Evolutionary conservation across 2,797 vertebrate species (phyloP).

Genomic region (Bradypodion pumilum): DNA sequence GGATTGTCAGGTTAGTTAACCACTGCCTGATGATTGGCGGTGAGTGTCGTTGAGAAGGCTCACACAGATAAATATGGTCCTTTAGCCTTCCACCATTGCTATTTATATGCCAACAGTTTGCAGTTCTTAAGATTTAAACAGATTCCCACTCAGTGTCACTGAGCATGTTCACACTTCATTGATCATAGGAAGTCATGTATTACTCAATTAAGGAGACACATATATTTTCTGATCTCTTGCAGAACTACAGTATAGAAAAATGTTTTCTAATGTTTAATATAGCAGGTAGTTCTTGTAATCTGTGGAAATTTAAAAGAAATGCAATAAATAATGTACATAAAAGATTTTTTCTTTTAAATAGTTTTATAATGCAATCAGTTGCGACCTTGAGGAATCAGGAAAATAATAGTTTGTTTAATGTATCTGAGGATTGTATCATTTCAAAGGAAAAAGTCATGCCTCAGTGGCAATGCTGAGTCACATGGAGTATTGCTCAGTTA

Average conservation of each 20-base stretch:
- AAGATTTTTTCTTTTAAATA: neutral
- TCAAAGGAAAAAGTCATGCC: neutral
- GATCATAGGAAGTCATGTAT: neutral
- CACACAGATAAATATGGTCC: too few relatives aligned
- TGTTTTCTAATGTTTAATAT: neutral
- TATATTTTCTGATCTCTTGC: neutral
- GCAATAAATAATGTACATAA: neutral
- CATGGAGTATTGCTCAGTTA: neutral
- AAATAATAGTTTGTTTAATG: constrained; percentile 17
- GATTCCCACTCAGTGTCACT: neutral
- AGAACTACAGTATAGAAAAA: neutral
- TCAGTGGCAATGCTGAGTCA: neutral
- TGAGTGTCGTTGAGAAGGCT: too few relatives aligned
- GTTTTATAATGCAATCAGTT: neutral
- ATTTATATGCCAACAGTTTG: neutral
- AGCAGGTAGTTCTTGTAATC: neutral
- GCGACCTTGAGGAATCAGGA: neutral
- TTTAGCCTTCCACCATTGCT: neutral
- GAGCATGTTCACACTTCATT: too few relatives aligned
- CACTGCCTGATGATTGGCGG: too few relatives aligned
- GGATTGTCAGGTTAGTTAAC: too few relatives aligned
- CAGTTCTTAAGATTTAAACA: neutral
- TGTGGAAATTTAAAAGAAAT: neutral
- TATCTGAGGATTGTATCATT: constrained; percentile 11
- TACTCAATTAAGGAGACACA: neutral